Evolutionary conservation across 1,140 invertebrate species (phyloP).

Genomic region (Himalopsyche phryganea): DNA sequence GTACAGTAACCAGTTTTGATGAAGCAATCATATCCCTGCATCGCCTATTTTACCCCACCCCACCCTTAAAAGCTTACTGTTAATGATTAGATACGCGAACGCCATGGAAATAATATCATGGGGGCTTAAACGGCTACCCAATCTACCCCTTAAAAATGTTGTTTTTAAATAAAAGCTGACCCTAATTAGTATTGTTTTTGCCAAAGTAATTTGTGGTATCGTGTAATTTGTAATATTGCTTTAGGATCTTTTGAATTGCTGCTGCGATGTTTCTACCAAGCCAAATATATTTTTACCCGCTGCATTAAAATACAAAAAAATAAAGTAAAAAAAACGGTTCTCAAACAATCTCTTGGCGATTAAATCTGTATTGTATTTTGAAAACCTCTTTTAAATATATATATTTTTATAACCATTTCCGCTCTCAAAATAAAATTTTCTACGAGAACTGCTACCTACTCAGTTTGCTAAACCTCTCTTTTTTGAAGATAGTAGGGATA

Average conservation of each 20-base stretch:
- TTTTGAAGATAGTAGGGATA: no score
- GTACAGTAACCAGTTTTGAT: slow-evolving; percentile 28
- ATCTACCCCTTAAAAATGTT: slow-evolving; percentile 10
- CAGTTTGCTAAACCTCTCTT: no score
- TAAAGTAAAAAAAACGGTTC: no score
- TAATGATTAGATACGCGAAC: slow-evolving; percentile 28
- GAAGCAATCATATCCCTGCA: slow-evolving; percentile 24
- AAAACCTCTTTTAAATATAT: no score
- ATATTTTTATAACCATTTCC: no score
- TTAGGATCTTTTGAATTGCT: slow-evolving; percentile 21
- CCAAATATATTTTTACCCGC: no score
- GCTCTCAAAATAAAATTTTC: no score
- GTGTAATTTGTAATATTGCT: neutral
- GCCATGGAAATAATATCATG: slow-evolving; percentile 10
- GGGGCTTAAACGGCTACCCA: neutral
- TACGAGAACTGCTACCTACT: no score
- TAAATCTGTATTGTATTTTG: no score
- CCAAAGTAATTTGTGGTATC: slow-evolving; percentile 2
- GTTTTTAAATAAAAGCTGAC: slow-evolving; percentile 21
- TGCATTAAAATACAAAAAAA: no score
- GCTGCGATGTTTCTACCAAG: no score
- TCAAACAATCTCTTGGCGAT: no score
- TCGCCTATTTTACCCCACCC: neutral
- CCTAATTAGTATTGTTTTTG: slow-evolving; percentile 15
- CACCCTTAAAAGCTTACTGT: slow-evolving; percentile 2